These are phyloP conservation scores for Echinarachnius parma DNA, from an alignment of 53 echinoderm and acorn worm species.

Conservation along the genomic window DNA sequence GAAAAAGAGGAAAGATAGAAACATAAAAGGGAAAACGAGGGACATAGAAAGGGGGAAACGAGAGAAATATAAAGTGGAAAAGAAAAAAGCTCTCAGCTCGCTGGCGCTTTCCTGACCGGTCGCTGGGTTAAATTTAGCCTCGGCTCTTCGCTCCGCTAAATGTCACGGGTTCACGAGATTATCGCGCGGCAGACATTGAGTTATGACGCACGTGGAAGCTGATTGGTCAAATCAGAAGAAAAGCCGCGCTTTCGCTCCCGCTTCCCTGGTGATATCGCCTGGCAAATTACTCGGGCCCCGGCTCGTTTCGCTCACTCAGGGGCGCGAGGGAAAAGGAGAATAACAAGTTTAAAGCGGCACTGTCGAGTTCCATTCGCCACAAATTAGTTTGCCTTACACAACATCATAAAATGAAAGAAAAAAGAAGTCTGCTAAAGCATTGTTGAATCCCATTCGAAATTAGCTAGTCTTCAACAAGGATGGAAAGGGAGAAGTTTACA, in stretches of 20 bases:
- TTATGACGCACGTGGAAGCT: constrained; percentile 43
- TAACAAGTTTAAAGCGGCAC: constrained; percentile 33
- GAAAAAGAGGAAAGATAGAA: not conserved
- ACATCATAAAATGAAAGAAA: too few species aligned
- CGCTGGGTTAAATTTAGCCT: constrained; percentile 32
- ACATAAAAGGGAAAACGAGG: not conserved
- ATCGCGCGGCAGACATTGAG: constrained; percentile 11
- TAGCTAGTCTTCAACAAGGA: too few species aligned
- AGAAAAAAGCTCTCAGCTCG: not conserved
- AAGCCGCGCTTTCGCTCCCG: constrained; percentile 23
- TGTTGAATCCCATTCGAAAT: too few species aligned
- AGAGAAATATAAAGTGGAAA: not conserved
- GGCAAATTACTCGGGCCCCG: constrained; percentile 36
- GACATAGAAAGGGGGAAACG: not conserved
- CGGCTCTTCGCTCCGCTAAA: constrained; percentile 24
- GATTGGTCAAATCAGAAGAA: constrained; percentile 25
- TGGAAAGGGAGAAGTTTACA: too few species aligned
- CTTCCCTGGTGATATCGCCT: constrained; percentile 32
- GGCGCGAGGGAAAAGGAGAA: constrained; percentile 20
- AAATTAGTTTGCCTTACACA: too few species aligned
- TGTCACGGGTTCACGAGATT: constrained; percentile 41
- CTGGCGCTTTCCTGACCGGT: constrained; percentile 28
- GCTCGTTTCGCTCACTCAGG: constrained; percentile 24
- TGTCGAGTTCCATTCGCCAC: too few species aligned
- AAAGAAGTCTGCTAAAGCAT: too few species aligned